These are phyloP conservation scores for Ephestia elutella DNA, from an alignment of 1,140 invertebrate genomes.

Conservation along the genomic window DNA sequence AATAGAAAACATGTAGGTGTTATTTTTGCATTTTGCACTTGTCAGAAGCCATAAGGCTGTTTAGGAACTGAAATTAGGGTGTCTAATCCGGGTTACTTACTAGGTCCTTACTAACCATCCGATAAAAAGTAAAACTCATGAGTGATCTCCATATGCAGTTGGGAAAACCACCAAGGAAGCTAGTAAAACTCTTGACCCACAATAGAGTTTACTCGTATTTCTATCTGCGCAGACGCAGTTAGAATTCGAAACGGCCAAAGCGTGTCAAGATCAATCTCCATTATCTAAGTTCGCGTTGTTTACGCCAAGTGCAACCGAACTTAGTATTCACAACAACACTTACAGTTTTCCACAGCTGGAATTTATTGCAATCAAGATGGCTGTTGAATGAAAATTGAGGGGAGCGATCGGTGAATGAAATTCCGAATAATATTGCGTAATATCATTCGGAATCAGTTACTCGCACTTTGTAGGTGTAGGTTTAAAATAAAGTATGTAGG, in stretches of 20 bases:
- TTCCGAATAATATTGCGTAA: neutral
- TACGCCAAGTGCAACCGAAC: conserved; percentile 29
- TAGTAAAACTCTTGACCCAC: conserved; percentile 24
- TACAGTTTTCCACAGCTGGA: neutral
- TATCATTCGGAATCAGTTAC: too few relatives aligned
- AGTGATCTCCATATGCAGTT: too few relatives aligned
- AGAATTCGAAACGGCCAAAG: conserved; percentile 59
- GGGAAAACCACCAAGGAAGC: neutral
- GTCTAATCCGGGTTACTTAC: too few relatives aligned
- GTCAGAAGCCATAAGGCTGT: too few relatives aligned
- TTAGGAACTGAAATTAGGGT: too few relatives aligned
- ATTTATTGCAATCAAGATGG: conserved; percentile 1
- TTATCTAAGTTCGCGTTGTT: conserved; percentile 54
- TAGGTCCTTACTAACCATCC: too few relatives aligned
- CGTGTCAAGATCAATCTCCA: conserved; percentile 65
- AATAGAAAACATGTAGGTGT: too few relatives aligned
- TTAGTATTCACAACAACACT: conserved; percentile 38
- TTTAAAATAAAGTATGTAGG: too few relatives aligned
- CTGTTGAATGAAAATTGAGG: neutral
- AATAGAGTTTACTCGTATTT: conserved; percentile 43
- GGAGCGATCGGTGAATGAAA: neutral
- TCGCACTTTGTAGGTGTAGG: too few relatives aligned
- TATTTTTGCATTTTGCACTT: too few relatives aligned
- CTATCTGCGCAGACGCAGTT: conserved; percentile 39
- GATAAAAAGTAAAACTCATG: too few relatives aligned